Evolutionary conservation across 2,797 vertebrate genomes (phyloP).

Genomic region (Bovichtus variegatus): DNA sequence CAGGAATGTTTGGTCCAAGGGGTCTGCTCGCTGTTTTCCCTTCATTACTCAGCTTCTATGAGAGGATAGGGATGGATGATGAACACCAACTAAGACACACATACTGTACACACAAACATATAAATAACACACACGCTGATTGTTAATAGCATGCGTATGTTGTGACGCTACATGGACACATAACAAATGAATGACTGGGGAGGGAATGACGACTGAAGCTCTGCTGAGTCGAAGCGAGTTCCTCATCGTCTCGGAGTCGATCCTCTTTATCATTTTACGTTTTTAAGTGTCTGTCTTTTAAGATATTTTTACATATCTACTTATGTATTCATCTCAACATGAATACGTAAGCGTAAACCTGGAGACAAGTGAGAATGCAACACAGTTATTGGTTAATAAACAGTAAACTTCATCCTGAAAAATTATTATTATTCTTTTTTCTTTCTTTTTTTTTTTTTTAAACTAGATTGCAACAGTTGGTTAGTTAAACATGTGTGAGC

Average conservation of each 20-base stretch:
- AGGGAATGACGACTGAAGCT: conserved; percentile 24
- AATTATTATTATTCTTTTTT: no score
- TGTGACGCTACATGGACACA: conserved; percentile 39
- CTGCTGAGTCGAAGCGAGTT: conserved; percentile 8
- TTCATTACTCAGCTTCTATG: conserved; percentile 83
- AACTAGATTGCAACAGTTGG: conserved; percentile 13
- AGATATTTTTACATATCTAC: background rate
- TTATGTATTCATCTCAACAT: background rate
- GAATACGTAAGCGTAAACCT: background rate
- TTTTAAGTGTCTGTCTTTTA: background rate
- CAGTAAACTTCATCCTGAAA: background rate
- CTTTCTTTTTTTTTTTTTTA: no score
- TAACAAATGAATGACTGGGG: conserved; percentile 28
- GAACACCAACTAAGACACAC: conserved; percentile 69
- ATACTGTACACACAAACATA: conserved; percentile 59
- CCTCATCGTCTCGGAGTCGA: conserved; percentile 1
- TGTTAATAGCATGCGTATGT: conserved; percentile 50
- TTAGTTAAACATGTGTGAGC: conserved; percentile 18
- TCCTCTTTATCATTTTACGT: background rate
- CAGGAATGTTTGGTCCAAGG: conserved; percentile 86
- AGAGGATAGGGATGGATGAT: conserved; percentile 83
- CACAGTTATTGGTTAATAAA: conserved; percentile 29
- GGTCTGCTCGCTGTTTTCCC: conserved; percentile 84
- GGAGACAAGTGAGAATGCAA: conserved; percentile 19
- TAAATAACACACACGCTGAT: conserved; percentile 48